phyloP scores from a whole-genome alignment of 2,113 vertebrate genomes.

The Daphoenositta chrysoptera region DNA sequence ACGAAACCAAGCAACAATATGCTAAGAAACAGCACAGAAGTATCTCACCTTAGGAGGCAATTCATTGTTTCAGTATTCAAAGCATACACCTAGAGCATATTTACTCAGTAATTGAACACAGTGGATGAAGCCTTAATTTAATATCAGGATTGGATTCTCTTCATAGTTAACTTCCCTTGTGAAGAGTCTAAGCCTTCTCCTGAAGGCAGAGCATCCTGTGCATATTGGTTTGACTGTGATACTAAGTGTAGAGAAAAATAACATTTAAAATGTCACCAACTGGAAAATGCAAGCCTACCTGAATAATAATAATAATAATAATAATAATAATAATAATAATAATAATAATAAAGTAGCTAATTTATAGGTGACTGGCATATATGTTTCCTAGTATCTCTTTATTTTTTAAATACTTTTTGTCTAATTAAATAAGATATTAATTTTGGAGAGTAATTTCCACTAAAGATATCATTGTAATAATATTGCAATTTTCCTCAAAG shows the following conservation, averaged over 20 bases:
- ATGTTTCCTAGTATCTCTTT: neutral
- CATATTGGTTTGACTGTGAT: neutral
- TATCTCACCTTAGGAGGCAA: neutral
- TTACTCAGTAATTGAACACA: conserved; percentile 39
- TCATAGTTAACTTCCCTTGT: neutral
- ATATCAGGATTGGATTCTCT: neutral
- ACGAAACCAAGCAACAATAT: conserved; percentile 39
- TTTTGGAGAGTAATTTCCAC: neutral
- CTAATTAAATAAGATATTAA: neutral
- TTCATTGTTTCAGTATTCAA: conserved; percentile 18
- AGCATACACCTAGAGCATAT: neutral
- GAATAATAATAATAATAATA: neutral
- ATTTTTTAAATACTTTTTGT: neutral
- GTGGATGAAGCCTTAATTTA: conserved; percentile 20
- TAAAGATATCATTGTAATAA: neutral
- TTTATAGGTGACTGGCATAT: neutral
- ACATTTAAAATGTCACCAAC: neutral
- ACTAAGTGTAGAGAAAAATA: neutral
- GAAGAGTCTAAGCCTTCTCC: neutral
- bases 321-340: neutral
- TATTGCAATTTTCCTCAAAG: neutral
- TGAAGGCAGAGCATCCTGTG: neutral
- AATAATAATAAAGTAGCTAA: fast-evolving
- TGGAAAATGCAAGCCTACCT: neutral
- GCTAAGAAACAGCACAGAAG: conserved; percentile 7